These are phyloP conservation scores for Sebastes iracundus DNA, from an alignment of 2,797 vertebrate species.

Conservation along the genomic window DNA sequence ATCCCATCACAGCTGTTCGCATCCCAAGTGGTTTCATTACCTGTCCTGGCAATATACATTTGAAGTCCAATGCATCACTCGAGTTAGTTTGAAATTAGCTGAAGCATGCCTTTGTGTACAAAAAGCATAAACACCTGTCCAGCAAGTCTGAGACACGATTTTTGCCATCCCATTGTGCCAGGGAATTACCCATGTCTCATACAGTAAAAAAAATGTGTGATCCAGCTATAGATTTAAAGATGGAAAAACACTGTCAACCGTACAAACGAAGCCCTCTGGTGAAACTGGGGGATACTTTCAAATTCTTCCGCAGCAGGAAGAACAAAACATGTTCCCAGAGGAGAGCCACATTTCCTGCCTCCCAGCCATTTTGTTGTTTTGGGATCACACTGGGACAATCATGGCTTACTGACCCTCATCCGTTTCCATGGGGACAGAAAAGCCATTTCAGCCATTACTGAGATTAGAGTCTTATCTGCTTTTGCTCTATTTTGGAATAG, in stretches of 20 bases:
- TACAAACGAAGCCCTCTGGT: neutral
- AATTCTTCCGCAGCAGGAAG: neutral
- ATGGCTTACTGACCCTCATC: constrained; percentile 70
- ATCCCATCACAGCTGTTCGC: constrained; percentile 22
- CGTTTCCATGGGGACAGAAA: constrained; percentile 74
- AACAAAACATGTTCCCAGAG: neutral
- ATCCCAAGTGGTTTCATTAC: constrained; percentile 28
- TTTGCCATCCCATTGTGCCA: constrained; percentile 1
- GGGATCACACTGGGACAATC: constrained; percentile 48
- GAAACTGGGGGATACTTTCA: neutral
- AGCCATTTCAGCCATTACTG: constrained; percentile 71
- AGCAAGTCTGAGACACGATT: neutral
- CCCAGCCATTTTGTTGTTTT: constrained; percentile 36
- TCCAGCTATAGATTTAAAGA: constrained; percentile 16
- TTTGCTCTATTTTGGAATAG: constrained; percentile 69
- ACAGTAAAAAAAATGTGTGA: neutral
- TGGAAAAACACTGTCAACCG: neutral
- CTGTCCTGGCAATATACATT: constrained; percentile 11
- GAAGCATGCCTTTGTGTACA: neutral
- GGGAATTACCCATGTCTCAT: constrained; percentile 4
- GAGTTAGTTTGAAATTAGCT: constrained; percentile 31
- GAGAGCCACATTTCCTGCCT: neutral
- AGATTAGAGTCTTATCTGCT: constrained; percentile 79
- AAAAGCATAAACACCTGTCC: constrained; percentile 19
- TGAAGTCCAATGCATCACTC: constrained; percentile 26